Evolutionary conservation across 2,113 vertebrate species (phyloP).

Genomic region (Micronycteris hirsuta): DNA sequence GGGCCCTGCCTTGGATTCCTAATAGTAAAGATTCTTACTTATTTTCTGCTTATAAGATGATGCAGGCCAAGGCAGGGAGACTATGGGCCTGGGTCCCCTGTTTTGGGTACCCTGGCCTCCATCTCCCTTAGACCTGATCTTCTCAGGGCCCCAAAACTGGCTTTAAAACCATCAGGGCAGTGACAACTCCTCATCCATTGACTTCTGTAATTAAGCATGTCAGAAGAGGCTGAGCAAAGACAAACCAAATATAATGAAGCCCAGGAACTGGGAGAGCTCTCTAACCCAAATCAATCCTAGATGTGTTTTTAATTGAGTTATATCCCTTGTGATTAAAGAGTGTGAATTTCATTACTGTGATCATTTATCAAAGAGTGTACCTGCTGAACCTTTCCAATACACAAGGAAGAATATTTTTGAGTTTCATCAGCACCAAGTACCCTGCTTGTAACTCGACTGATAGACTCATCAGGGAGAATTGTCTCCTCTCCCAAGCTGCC

Average conservation of each 20-base stretch:
- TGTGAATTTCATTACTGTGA: constrained; percentile 77
- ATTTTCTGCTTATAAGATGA: not conserved
- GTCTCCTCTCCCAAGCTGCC: constrained; percentile 49
- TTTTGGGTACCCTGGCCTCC: not conserved
- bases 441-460: constrained; percentile 47
- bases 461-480: constrained; percentile 70
- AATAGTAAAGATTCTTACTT: not conserved
- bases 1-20: not conserved
- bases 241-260: constrained; percentile 65
- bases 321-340: constrained; percentile 72
- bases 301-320: constrained; percentile 72
- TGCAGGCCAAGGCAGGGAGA: not conserved
- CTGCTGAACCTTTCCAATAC: constrained; percentile 50
- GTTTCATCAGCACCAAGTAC: constrained; percentile 55
- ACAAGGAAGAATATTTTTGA: constrained; percentile 45
- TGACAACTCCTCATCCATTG: constrained; percentile 11
- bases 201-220: constrained; percentile 48
- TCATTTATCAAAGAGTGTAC: constrained; percentile 64
- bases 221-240: constrained; percentile 21
- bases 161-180: not conserved
- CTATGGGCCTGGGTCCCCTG: not conserved
- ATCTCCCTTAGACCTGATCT: not conserved
- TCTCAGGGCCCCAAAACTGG: not conserved
- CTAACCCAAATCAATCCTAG: constrained; percentile 59
- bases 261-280: constrained; percentile 46